Conservation (phyloP, 2,888 invertebrate species). For the Abrostola triplasia region DNA sequence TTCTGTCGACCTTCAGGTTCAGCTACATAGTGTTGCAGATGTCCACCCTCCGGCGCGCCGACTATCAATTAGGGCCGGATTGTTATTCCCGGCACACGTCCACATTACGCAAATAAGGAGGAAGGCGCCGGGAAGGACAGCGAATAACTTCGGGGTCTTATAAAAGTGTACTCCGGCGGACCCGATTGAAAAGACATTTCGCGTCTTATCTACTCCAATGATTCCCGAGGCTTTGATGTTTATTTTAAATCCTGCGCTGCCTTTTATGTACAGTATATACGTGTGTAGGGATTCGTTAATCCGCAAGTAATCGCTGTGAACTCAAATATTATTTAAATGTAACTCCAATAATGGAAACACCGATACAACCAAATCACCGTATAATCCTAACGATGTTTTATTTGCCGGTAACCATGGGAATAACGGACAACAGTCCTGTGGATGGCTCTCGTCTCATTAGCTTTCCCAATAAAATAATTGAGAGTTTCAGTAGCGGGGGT, state of each 20-base stretch:
- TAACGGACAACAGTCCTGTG: constrained; percentile 70
- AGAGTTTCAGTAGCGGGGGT: constrained; percentile 80
- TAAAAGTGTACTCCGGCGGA: constrained; percentile 36
- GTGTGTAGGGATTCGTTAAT: constrained; percentile 25
- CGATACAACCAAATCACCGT: constrained; percentile 31
- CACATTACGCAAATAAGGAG: constrained; percentile 58
- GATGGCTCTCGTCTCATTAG: constrained; percentile 85
- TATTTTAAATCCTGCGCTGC: constrained; percentile 33
- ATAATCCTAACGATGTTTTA: constrained; percentile 53
- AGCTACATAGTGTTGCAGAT: constrained; percentile 16
- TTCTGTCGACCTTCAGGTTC: neutral
- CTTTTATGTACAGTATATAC: constrained; percentile 27
- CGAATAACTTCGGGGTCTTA: constrained; percentile 50
- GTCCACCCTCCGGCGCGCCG: constrained; percentile 15
- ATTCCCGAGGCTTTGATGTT: constrained; percentile 31
- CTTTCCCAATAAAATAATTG: constrained; percentile 88
- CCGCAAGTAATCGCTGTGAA: constrained; percentile 8
- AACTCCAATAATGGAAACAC: constrained; percentile 13
- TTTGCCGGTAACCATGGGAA: constrained; percentile 65
- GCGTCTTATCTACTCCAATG: constrained; percentile 31
- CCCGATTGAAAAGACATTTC: constrained; percentile 50
- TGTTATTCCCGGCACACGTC: constrained; percentile 54
- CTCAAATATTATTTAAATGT: constrained; percentile 35
- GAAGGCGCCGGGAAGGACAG: constrained; percentile 45
- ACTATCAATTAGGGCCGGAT: constrained; percentile 52